Percentiles rank a stretch among this genome's conserved stretches.
Evolutionary conservation across 2,888 invertebrate genomes (phyloP).

Genomic region (Mimachlamys varia): DNA sequence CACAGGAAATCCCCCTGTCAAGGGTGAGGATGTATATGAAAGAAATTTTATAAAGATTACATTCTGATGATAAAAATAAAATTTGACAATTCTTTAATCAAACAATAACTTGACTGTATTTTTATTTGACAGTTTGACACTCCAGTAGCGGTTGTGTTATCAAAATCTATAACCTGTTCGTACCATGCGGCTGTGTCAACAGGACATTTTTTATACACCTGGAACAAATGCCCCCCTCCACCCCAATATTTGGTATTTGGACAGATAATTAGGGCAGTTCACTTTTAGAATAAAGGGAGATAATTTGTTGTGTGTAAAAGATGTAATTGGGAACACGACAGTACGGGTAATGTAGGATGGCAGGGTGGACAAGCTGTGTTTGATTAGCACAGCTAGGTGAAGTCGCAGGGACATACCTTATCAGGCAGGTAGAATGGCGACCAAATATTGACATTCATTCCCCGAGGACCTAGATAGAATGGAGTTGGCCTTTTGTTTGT

Average conservation of each 20-base stretch:
- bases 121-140: no score
- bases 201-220: no score
- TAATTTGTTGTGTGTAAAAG: neutral
- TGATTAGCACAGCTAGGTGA: conserved; percentile 26
- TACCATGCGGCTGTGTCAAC: no score
- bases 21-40: no score
- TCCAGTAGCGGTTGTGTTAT: no score
- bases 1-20: no score
- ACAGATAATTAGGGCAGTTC: neutral
- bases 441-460: conserved; percentile 7
- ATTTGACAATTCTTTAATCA: no score
- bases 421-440: conserved; percentile 1
- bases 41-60: no score
- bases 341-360: neutral
- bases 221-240: no score
- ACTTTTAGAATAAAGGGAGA: neutral
- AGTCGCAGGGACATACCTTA: conserved; percentile 12
- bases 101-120: no score
- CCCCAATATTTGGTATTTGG: neutral
- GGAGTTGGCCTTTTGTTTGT: conserved; percentile 22
- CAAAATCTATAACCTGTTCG: no score
- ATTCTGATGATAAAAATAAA: no score
- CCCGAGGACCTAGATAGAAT: neutral
- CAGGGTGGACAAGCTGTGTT: neutral
- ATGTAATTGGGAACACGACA: neutral